Conservation (phyloP, 2,888 invertebrate genomes). For the Melieria crassipennis region DNA sequence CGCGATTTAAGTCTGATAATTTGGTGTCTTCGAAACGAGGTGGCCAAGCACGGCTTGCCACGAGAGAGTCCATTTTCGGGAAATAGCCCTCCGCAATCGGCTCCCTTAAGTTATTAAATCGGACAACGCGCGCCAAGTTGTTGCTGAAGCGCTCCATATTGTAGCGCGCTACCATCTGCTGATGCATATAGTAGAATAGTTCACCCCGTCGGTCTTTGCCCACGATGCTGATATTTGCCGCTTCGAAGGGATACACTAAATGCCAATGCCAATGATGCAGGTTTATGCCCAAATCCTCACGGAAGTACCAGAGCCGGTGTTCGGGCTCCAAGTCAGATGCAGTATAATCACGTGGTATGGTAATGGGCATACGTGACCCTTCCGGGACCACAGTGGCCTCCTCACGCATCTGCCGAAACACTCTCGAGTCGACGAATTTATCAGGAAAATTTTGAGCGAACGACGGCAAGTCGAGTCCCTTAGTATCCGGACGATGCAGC, state of each 20-base stretch:
- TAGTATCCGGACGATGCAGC: conserved; percentile 74
- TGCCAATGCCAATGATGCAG: conserved; percentile 71
- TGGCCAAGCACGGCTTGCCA: conserved; percentile 81
- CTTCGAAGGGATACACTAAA: conserved; percentile 79
- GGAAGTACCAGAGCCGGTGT: conserved; percentile 72
- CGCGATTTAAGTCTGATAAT: conserved; percentile 73
- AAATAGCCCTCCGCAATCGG: conserved; percentile 84
- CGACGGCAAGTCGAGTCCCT: conserved; percentile 70
- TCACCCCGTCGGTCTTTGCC: conserved; percentile 79
- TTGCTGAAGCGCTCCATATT: conserved; percentile 82
- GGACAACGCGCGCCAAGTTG: conserved; percentile 71
- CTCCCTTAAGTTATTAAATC: conserved; percentile 73
- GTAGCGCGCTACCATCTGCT: conserved; percentile 73
- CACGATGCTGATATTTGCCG: conserved; percentile 69
- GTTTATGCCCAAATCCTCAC: conserved; percentile 69
- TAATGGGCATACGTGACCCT: conserved; percentile 73
- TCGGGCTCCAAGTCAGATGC: conserved; percentile 80
- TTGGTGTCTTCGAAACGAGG: conserved; percentile 71
- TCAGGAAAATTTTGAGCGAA: conserved; percentile 75
- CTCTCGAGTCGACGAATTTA: conserved; percentile 72
- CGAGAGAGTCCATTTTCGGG: conserved; percentile 82
- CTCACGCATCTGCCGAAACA: conserved; percentile 70
- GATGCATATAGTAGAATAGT: conserved; percentile 83
- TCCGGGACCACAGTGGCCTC: conserved; percentile 70
- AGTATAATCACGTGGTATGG: conserved; percentile 76